These are phyloP conservation scores for Liasis olivaceus DNA, from an alignment of 2,797 vertebrate genomes.

Conservation along the genomic window DNA sequence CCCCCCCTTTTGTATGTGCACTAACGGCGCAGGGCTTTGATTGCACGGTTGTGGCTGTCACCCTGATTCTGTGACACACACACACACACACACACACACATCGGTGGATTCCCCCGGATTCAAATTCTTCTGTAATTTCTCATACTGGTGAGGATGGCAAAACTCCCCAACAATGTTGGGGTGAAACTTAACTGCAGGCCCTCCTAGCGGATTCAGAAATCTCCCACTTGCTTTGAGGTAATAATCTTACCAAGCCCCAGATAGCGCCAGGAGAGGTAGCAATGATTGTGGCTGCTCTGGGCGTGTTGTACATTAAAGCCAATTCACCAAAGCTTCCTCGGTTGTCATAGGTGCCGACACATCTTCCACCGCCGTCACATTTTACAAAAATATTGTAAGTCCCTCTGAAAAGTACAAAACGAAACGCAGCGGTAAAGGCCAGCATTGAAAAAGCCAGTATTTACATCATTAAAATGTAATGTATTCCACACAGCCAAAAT, in stretches of 20 bases:
- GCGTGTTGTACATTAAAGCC: slow-evolving; percentile 99
- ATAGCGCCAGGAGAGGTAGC: slow-evolving; percentile 94
- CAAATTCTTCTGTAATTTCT: background rate
- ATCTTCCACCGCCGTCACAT: slow-evolving; percentile 84
- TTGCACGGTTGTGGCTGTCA: background rate
- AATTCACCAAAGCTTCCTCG: slow-evolving; percentile 96
- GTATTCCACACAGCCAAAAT: background rate
- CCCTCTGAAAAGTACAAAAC: slow-evolving; percentile 77
- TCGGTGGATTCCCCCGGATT: background rate
- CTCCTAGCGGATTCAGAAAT: background rate
- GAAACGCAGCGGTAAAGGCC: background rate
- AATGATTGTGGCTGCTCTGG: slow-evolving; percentile 95
- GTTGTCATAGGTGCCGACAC: slow-evolving; percentile 93
- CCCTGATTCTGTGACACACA: background rate
- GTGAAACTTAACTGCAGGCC: background rate
- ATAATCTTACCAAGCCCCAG: slow-evolving; percentile 94
- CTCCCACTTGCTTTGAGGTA: background rate
- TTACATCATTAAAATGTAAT: background rate
- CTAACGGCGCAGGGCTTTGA: background rate
- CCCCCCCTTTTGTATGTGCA: background rate
- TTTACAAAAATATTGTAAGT: slow-evolving; percentile 92
- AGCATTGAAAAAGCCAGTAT: background rate
- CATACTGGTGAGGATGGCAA: background rate
- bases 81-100: background rate
- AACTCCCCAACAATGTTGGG: background rate